phyloP scores from a whole-genome alignment of 2,888 invertebrate genomes.

The Tuta absoluta region DNA sequence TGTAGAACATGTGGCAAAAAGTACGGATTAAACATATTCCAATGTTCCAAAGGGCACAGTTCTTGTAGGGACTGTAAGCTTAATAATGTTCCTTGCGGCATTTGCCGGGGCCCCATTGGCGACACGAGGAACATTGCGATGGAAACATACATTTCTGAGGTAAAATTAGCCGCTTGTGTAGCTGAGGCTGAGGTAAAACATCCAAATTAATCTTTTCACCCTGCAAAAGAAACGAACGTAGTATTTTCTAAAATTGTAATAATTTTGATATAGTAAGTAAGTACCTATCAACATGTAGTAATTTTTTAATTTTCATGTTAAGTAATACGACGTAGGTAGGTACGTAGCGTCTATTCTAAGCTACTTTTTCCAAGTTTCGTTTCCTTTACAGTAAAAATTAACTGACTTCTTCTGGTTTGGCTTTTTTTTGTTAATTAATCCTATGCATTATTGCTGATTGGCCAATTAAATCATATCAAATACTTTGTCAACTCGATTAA shows the following conservation, averaged over 20 bases:
- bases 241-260: not conserved
- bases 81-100: slow-evolving; percentile 40
- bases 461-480: not conserved
- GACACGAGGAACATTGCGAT: slow-evolving; percentile 53
- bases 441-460: not conserved
- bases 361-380: not conserved
- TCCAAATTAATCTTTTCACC: not conserved
- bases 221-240: slow-evolving; percentile 5
- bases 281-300: too few relatives aligned
- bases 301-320: too few relatives aligned
- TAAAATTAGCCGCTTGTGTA: slow-evolving; percentile 28
- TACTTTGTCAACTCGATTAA: too few relatives aligned
- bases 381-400: not conserved
- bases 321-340: too few relatives aligned
- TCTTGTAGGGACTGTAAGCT: slow-evolving; percentile 49
- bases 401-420: slow-evolving; percentile 6
- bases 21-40: slow-evolving; percentile 50
- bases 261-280: too few relatives aligned
- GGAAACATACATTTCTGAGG: slow-evolving; percentile 49
- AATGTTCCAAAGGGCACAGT: slow-evolving; percentile 56
- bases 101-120: slow-evolving; percentile 46
- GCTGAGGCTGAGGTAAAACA: slow-evolving; percentile 9
- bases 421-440: not conserved
- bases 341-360: too few relatives aligned
- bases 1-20: slow-evolving; percentile 53